Base-by-base conservation (phyloP, 2,888 invertebrate species). In the Parnassius glacialis region DNA sequence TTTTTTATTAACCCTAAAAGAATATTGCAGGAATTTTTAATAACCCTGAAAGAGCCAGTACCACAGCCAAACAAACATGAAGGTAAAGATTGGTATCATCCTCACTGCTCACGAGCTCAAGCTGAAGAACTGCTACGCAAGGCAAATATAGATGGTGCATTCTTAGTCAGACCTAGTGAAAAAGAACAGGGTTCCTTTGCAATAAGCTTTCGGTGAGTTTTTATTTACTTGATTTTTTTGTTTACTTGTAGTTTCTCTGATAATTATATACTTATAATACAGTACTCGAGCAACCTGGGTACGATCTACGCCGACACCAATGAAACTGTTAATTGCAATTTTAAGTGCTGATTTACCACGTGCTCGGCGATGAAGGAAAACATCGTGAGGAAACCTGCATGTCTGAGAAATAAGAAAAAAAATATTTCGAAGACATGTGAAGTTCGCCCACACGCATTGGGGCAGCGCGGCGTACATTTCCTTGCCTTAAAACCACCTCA, bases 41-140 rank as follows among this genome's bases (percentile, higher is more conserved):
- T 98, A 70, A 96, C 94, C 0, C 91, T 99, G 0, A 94, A 94
- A 73, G 97, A 97, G 79, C 97, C 98, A 0, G 98, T 98, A 2
- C 98, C 98, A 0, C 98, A 98, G 81, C 98, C 98, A 20, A 97
- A 96, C 78, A 97, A 97, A 78, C 98, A 99, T 74, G 97, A 98
- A 81, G 96, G 95, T 62, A 96, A 97, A 86, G 96, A 96, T 71
- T 99, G 98, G 98, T 99, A 96, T 90, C 97, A 97, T 78, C 93
- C 95, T 1, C 93, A 94, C 58, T 95, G 97, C 70, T 94, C 95
- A 16, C 93, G 98, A 64, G 93, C 94, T 10, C 94, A 96, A 70
- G 97, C 98, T 0, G 98, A 99, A 82, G 97, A 98, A 69, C 93
- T 97, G 81, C 87, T 99, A 63, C 95, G 95, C 68, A 94, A 96